Evolutionary conservation across 2,113 vertebrate species (phyloP).

Genomic region (Eolophus roseicapilla): DNA sequence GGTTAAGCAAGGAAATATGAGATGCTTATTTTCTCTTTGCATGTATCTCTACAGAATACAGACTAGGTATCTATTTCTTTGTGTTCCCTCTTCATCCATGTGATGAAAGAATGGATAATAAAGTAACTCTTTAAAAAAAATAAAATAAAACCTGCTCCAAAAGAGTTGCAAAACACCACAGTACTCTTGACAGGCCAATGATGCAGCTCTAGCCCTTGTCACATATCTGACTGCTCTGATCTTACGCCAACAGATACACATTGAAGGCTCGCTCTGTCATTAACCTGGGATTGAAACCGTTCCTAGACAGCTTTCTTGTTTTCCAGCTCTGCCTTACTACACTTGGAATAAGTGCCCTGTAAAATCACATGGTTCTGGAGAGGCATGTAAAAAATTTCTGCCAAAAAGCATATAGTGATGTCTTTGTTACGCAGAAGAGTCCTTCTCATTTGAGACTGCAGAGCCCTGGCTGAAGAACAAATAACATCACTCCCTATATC

Average conservation of each 20-base stretch:
- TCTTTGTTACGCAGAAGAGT: neutral
- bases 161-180: neutral
- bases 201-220: neutral
- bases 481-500: rapidly evolving
- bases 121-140: neutral
- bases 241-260: neutral
- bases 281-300: neutral
- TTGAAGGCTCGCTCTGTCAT: neutral
- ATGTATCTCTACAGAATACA: neutral
- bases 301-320: neutral
- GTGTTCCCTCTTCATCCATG: neutral
- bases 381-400: neutral
- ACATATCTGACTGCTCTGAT: neutral
- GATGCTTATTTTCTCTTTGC: neutral
- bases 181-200: neutral
- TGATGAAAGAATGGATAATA: neutral
- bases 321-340: neutral
- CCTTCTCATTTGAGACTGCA: neutral
- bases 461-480: neutral
- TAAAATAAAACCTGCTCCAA: neutral
- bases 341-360: neutral
- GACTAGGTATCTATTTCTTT: neutral
- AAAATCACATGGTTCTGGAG: neutral
- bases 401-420: rapidly evolving
- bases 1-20: neutral